Evolutionary conservation across 2,797 vertebrate genomes (phyloP).

Genomic region (Thripadectes ignobilis): DNA sequence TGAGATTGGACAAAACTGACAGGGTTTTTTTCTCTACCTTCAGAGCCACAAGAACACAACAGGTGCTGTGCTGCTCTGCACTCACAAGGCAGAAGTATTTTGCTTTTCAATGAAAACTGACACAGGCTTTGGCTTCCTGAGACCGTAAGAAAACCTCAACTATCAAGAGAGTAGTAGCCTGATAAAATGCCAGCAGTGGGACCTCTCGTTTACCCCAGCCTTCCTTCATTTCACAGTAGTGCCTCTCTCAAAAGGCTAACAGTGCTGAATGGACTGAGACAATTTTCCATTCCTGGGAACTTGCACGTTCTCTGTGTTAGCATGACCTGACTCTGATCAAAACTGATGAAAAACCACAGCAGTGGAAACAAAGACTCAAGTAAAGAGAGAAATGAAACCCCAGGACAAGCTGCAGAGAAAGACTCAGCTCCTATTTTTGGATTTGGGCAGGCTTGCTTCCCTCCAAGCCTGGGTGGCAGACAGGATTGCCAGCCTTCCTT

Average conservation of each 20-base stretch:
- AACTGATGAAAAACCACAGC: neutral
- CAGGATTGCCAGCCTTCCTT: neutral
- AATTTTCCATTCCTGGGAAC: neutral
- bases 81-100: neutral
- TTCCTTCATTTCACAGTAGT: neutral
- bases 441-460: neutral
- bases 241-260: neutral
- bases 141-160: neutral
- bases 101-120: neutral
- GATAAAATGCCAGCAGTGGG: neutral
- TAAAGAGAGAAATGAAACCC: constrained; percentile 5
- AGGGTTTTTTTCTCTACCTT: neutral
- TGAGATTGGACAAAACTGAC: accelerated
- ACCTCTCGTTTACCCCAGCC: neutral
- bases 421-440: neutral
- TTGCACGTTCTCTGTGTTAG: neutral
- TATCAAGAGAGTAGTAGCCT: neutral
- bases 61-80: neutral
- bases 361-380: constrained; percentile 32
- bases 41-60: neutral
- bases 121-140: neutral
- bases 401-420: neutral
- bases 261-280: neutral
- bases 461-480: neutral
- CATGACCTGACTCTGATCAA: neutral